phyloP scores from a whole-genome alignment of 2,888 invertebrate genomes.

The Ctenicera cuprea region DNA sequence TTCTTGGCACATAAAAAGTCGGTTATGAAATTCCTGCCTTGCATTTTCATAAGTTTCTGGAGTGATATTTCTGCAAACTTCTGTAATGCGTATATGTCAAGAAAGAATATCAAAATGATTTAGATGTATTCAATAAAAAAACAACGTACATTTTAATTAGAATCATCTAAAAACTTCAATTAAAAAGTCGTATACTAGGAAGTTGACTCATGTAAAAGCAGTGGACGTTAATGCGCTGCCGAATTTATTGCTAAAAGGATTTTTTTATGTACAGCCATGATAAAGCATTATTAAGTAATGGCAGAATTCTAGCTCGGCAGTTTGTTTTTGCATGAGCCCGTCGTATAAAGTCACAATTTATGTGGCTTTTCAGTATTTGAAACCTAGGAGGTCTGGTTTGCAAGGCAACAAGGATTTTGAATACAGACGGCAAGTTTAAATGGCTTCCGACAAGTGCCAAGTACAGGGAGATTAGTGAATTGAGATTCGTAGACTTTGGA shows the following conservation, averaged over 20 bases:
- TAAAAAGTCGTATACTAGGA: background rate
- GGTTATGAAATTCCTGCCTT: no score
- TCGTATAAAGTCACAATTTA: constrained; percentile 6
- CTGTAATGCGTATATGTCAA: no score
- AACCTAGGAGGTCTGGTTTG: constrained; percentile 3
- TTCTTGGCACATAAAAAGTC: no score
- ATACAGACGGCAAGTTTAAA: background rate
- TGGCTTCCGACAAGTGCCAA: constrained; percentile 8
- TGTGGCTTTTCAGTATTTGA: constrained; percentile 10
- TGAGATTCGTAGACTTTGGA: constrained; percentile 1
- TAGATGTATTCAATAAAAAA: no score
- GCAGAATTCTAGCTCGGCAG: background rate
- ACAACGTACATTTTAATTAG: background rate
- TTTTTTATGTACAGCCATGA: constrained; percentile 3
- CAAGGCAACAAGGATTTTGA: background rate
- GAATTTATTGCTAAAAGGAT: constrained; percentile 8
- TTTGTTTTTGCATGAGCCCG: constrained; percentile 2
- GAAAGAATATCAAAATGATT: no score
- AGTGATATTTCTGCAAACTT: no score
- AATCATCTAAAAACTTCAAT: constrained; percentile 1
- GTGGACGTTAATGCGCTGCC: background rate
- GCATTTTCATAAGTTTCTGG: no score
- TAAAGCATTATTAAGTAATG: constrained; percentile 6
- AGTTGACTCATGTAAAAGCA: no score
- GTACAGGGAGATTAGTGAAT: constrained; percentile 20